Evolutionary conservation across 2,888 invertebrate species (phyloP), one percentile per base, ranked within the genome.

Genomic region (Rhingia campestris): DNA sequence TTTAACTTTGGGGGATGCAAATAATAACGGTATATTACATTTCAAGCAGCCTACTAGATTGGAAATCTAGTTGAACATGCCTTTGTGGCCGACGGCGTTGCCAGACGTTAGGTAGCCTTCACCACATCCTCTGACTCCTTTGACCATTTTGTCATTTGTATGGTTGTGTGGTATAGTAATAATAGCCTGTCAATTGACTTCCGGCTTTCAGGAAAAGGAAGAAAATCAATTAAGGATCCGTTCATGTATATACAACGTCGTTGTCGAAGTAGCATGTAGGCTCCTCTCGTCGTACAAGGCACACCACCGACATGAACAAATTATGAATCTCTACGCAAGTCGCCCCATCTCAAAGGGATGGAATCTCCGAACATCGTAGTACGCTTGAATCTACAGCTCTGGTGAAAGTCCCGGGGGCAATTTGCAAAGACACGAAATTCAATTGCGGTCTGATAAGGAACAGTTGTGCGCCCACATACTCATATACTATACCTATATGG

Each of bases 191-290:
- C 77, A 82, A 73, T 73, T 79, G 79, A 79, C 79, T 82, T 82
- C 79, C 82, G 73, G 73, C 79, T 67, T 49, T 30, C 53, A 63
- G 59, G 82, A 73, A 77, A 69, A 79, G 72, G 79, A 77, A 69
- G 82, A 82, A 82, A 82, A 77, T 82, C 82, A 82, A 82, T 82
- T 82, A 82, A 82, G 79, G 56, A 82, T 56, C 51, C 43, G n/a
- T 66, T 49, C 54, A 54, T 32, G 47, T 30, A 59, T 22, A 10
- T 33, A 61, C 6, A 51, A 0, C 9, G 22, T 41, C 30, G 12
- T 49, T 12, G 47, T 45, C 58, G 10, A 10, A 32, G 39, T 2
- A 41, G 39, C 10, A 39, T 9, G 3, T 6, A 51, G 39, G 10
- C 12, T 63, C 33, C 30, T 32, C 41, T 45, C 58, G 10, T 6